phyloP scores from a whole-genome alignment of 1,140 invertebrate species.

The Drosophila bocqueti region DNA sequence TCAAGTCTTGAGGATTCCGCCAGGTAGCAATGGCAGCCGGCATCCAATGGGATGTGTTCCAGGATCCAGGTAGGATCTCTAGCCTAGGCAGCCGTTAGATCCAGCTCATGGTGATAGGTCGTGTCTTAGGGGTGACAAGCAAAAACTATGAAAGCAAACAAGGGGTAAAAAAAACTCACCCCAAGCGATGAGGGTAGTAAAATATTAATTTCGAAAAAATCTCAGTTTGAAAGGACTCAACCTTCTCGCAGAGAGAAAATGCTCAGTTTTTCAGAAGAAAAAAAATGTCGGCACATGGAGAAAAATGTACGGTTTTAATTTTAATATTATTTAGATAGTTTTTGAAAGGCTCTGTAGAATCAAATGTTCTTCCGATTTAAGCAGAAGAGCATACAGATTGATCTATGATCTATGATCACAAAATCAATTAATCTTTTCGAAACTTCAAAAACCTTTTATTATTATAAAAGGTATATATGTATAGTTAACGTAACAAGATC shows the following conservation, averaged over 20 bases:
- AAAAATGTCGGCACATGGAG: constrained; percentile 28
- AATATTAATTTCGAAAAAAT: constrained; percentile 13
- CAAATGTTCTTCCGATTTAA: too few species aligned
- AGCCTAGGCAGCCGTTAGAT: constrained; percentile 44
- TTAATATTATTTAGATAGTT: neutral
- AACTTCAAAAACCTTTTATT: neutral
- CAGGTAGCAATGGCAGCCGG: constrained; percentile 61
- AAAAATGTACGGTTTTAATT: neutral
- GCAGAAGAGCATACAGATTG: neutral
- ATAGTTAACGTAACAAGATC: too few species aligned
- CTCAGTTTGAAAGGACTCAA: constrained; percentile 26
- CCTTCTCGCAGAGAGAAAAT: constrained; percentile 22
- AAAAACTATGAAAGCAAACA: constrained; percentile 11
- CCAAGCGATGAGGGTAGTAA: constrained; percentile 56
- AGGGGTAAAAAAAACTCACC: constrained; percentile 54
- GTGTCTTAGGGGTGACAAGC: constrained; percentile 37
- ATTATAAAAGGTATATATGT: neutral
- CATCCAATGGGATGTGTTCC: constrained; percentile 60
- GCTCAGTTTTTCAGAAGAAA: constrained; percentile 1
- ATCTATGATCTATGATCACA: neutral
- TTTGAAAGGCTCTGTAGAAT: neutral
- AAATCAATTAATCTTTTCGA: neutral
- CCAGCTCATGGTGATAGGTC: constrained; percentile 59
- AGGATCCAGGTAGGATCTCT: constrained; percentile 60
- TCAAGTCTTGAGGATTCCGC: constrained; percentile 4